phyloP scores from a whole-genome alignment of 1,140 invertebrate genomes.

The Neuroterus valhalla region DNA sequence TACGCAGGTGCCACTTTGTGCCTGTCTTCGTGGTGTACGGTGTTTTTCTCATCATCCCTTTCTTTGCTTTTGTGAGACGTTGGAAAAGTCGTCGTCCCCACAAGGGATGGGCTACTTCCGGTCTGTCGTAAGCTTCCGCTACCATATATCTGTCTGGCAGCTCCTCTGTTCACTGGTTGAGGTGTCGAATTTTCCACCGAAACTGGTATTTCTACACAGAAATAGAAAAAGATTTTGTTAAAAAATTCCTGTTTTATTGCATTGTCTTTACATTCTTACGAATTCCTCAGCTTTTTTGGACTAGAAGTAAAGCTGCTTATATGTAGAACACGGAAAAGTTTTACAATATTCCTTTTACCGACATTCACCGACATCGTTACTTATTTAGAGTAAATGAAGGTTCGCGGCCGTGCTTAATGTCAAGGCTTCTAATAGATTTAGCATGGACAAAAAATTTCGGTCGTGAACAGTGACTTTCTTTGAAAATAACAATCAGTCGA shows the following conservation, averaged over 20 bases:
- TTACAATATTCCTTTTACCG: too few relatives aligned
- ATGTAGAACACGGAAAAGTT: not conserved
- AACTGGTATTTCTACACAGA: constrained; percentile 36
- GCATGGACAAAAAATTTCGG: too few relatives aligned
- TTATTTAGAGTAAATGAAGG: too few relatives aligned
- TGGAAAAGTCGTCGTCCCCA: constrained; percentile 50
- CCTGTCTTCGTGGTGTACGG: constrained; percentile 53
- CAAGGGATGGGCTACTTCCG: constrained; percentile 41
- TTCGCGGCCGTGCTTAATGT: too few relatives aligned
- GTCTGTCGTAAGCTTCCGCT: constrained; percentile 74
- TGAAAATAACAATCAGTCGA: too few relatives aligned
- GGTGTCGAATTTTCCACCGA: constrained; percentile 57
- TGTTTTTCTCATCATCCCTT: constrained; percentile 52
- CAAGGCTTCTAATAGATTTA: too few relatives aligned
- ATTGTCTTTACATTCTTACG: not conserved
- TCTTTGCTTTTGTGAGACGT: constrained; percentile 43
- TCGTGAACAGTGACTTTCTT: too few relatives aligned
- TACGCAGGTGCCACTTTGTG: constrained; percentile 44
- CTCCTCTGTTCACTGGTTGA: constrained; percentile 72
- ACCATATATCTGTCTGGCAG: constrained; percentile 77
- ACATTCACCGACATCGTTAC: too few relatives aligned
- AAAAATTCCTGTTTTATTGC: too few relatives aligned
- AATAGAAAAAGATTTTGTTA: not conserved
- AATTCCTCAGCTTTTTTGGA: not conserved
- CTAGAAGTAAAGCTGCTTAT: not conserved